These are phyloP conservation scores for Cyrtodaria siliqua DNA, from an alignment of 2,888 invertebrate genomes.

Conservation along the genomic window DNA sequence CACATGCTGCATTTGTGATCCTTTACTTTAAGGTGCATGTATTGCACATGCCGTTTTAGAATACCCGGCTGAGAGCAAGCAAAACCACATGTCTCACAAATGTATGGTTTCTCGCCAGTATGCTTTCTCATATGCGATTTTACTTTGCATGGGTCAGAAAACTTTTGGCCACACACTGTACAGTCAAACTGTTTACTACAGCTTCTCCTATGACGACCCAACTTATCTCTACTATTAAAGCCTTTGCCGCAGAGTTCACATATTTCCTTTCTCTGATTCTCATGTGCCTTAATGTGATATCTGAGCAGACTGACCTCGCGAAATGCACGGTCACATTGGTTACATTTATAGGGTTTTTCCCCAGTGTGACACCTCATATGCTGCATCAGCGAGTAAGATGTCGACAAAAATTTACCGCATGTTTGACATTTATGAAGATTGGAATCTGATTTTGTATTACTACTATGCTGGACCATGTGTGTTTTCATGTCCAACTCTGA, in stretches of 20 bases:
- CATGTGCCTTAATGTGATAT: not conserved
- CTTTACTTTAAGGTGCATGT: not conserved
- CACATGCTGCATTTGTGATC: not conserved
- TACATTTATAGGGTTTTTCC: too few species aligned
- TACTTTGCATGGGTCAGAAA: not conserved
- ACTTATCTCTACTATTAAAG: conserved; percentile 26
- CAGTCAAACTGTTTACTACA: conserved; percentile 5
- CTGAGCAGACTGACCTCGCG: not conserved
- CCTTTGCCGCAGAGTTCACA: conserved; percentile 30
- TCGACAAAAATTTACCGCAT: too few species aligned
- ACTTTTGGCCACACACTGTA: not conserved
- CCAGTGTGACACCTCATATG: too few species aligned
- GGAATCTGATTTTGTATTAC: too few species aligned
- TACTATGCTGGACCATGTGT: not conserved
- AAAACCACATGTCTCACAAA: conserved; percentile 2
- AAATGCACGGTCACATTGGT: too few species aligned
- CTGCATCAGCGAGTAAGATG: too few species aligned
- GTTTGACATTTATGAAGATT: too few species aligned
- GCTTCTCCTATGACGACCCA: conserved; percentile 25
- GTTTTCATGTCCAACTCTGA: not conserved
- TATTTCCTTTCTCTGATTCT: conserved; percentile 10
- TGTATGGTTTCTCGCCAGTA: conserved; percentile 2
- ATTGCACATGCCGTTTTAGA: not conserved
- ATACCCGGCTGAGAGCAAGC: not conserved
- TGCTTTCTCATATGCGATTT: not conserved